Conservation (phyloP, 1,140 invertebrate species). For the Apis laboriosa region DNA sequence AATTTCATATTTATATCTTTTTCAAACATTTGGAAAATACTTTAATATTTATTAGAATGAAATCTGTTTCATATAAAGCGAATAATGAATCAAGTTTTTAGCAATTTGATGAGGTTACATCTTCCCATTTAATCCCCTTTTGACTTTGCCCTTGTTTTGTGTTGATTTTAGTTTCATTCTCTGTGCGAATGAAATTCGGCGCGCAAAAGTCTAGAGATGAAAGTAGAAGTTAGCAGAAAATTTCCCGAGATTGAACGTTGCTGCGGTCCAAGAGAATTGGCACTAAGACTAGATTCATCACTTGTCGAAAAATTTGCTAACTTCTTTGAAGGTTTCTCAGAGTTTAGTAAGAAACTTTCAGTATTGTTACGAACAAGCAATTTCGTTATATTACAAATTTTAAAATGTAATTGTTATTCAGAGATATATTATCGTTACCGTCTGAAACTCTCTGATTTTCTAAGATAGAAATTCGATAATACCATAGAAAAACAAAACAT, state of each 20-base stretch:
- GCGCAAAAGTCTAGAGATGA: slow-evolving; percentile 43
- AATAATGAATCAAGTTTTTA: background rate
- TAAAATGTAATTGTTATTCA: background rate
- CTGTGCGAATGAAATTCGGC: slow-evolving; percentile 10
- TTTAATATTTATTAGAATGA: background rate
- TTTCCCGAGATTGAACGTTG: slow-evolving; percentile 51
- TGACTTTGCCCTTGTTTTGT: slow-evolving; percentile 33
- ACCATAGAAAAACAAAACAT: too few relatives aligned
- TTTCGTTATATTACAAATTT: slow-evolving; percentile 19
- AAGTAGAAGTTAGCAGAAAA: slow-evolving; percentile 44
- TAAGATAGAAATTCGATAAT: too few relatives aligned
- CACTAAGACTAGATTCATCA: slow-evolving; percentile 17
- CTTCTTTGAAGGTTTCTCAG: slow-evolving; percentile 6
- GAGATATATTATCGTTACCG: too few relatives aligned
- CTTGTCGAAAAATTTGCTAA: slow-evolving; percentile 33
- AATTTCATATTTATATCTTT: too few relatives aligned
- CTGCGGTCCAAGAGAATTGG: slow-evolving; percentile 12
- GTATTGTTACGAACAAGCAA: background rate
- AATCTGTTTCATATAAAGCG: background rate
- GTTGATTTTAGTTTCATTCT: slow-evolving; percentile 25
- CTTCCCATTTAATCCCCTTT: slow-evolving; percentile 25
- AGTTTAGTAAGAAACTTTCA: slow-evolving; percentile 23
- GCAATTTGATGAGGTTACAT: slow-evolving; percentile 9
- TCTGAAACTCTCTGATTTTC: too few relatives aligned
- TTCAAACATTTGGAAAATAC: background rate